These are phyloP conservation scores for Ramazzottius varieornatus DNA, from an alignment of 2,888 invertebrate species.

Conservation along the genomic window DNA sequence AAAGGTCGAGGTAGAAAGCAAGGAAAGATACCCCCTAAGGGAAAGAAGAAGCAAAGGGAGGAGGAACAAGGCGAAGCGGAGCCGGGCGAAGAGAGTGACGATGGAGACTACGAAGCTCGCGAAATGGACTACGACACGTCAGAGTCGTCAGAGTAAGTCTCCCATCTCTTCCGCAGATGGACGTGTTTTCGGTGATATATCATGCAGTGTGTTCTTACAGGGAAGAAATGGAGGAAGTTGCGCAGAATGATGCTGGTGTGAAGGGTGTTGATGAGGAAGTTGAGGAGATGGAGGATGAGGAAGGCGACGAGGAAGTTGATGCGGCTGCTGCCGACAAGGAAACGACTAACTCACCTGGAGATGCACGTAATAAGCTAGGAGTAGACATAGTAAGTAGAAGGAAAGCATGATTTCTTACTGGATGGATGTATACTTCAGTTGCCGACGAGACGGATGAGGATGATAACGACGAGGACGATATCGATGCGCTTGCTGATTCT, in stretches of 20 bases:
- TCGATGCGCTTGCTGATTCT: neutral
- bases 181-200: too few species aligned
- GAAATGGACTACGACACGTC: neutral
- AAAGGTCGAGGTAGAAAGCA: too few species aligned
- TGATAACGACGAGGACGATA: neutral
- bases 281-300: neutral
- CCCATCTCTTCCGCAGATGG: too few species aligned
- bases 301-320: neutral
- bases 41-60: neutral
- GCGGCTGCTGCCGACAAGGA: neutral
- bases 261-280: slow-evolving; percentile 3
- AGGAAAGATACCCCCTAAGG: neutral
- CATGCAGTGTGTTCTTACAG: neutral
- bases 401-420: neutral
- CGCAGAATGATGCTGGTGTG: neutral
- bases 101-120: neutral
- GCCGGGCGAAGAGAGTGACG: neutral
- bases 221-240: neutral
- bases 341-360: neutral
- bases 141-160: neutral
- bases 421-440: too few species aligned
- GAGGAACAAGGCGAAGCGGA: neutral
- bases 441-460: too few species aligned
- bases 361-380: too few species aligned
- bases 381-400: too few species aligned